phyloP scores from a whole-genome alignment of 2,797 vertebrate genomes.

The Simalia tracyae region DNA sequence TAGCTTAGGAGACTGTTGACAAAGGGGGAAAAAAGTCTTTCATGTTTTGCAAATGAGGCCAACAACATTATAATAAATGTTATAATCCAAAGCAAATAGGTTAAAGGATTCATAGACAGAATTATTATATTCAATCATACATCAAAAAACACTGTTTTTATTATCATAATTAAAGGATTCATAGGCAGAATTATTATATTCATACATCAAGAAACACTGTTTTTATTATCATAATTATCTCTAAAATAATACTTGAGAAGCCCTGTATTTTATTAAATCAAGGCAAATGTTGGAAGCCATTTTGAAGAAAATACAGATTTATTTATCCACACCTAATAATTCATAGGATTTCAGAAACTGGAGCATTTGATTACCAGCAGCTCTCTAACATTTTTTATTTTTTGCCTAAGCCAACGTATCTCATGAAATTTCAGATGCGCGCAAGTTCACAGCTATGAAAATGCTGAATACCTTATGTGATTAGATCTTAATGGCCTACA shows the following conservation, averaged over 20 bases:
- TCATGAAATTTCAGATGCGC: neutral
- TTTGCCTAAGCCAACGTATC: neutral
- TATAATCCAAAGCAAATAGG: conserved; percentile 48
- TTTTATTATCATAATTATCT: conserved; percentile 55
- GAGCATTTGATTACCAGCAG: conserved; percentile 6
- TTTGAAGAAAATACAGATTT: conserved; percentile 26
- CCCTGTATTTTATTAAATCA: conserved; percentile 40
- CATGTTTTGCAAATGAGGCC: conserved; percentile 41
- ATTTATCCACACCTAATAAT: conserved; percentile 14
- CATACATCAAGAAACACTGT: conserved; percentile 55
- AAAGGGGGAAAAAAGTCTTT: conserved; percentile 18
- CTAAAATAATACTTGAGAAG: conserved; percentile 47
- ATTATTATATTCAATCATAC: conserved; percentile 58
- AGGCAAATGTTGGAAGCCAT: conserved; percentile 46
- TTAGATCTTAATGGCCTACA: neutral
- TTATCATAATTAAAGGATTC: conserved; percentile 44
- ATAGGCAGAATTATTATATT: conserved; percentile 65
- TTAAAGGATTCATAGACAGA: conserved; percentile 61
- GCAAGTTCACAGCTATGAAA: neutral
- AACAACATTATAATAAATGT: conserved; percentile 66
- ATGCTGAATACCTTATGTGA: neutral
- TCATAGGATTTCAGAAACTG: neutral
- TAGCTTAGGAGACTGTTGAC: neutral
- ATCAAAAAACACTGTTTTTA: conserved; percentile 60
- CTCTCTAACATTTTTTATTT: neutral